Percentiles rank a stretch among this genome's conserved stretches.
phyloP scores from a whole-genome alignment of 2,888 invertebrate species.

The Athripsodes cinereus region DNA sequence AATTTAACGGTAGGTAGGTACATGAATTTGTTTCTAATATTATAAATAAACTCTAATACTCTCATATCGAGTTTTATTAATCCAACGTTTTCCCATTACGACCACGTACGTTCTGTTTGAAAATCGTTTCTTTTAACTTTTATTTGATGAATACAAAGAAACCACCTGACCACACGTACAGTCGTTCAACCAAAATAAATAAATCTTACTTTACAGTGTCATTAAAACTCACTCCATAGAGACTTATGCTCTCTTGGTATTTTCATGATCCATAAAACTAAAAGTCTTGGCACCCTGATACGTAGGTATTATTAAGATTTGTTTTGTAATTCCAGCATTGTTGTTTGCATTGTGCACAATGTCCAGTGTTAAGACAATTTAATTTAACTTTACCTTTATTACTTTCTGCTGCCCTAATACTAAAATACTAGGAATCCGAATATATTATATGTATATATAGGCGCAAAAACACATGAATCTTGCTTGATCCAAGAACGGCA shows the following conservation, averaged over 20 bases:
- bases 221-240: slow-evolving; percentile 20
- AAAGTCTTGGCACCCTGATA: slow-evolving; percentile 4
- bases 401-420: no score
- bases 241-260: not conserved
- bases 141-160: not conserved
- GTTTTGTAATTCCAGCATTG: not conserved
- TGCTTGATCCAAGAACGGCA: no score
- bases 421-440: no score
- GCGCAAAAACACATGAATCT: no score
- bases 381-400: no score
- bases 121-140: not conserved
- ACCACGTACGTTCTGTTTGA: not conserved
- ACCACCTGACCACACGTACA: slow-evolving; percentile 1
- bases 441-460: no score
- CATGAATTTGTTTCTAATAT: no score
- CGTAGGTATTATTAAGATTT: not conserved
- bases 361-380: no score
- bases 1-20: no score
- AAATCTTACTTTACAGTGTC: slow-evolving; percentile 25
- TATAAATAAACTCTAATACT: no score
- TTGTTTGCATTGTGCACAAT: not conserved
- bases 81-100: no score
- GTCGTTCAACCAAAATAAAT: slow-evolving; percentile 25
- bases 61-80: no score
- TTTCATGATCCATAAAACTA: slow-evolving; percentile 5